Evolutionary conservation across 2,113 vertebrate genomes (phyloP), one percentile per base, ranked within the genome.

Genomic region (Myrmophylax atrothorax): DNA sequence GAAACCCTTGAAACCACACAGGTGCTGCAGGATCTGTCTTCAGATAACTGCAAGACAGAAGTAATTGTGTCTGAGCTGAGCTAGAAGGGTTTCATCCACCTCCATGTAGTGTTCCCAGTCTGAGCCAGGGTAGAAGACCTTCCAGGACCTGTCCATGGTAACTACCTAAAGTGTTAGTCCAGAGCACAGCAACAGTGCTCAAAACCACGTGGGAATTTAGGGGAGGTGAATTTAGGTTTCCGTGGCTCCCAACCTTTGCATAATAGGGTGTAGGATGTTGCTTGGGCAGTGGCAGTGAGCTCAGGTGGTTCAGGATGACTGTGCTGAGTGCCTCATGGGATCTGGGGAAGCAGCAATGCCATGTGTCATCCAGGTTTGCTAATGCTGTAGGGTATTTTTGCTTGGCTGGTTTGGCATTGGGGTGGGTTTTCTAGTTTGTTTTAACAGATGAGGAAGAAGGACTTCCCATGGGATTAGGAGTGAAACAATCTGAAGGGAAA

Each of bases 331-430:
- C 31, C 42, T 58, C 2, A 0, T 12, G 59, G 29, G 33, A 2
- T 4, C 11, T 4, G 28, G 38, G 56, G 69, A 38, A 60, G 52
- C 1, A 4, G 52, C 0, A 0, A 5, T 50, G 35, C 38, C 23
- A 4, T 12, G 8, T 38, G 47, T 78, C 47, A 20, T 14, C 66
- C 23, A 4, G 35, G 7, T 33, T 63, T 75, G 62, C 19, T 63
- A 10, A 31, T 1, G 12, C 66, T 40, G 46, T 0, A 1, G 26
- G 17, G 5, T 0, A 7, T 37, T 16, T 52, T n/a, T 35, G 4
- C 10, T 59, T 28, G 10, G 26, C 49, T 60, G 31, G 6, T 35
- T 70, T 70, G 80, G 10, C 12, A 5, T 49, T 26, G 53, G 23
- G 10, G 6, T 7, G 22, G 10, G 7, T 4, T 2, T 38, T 44